These are phyloP conservation scores for Oedothorax gibbosus DNA, from an alignment of 1,140 invertebrate species.

Conservation along the genomic window DNA sequence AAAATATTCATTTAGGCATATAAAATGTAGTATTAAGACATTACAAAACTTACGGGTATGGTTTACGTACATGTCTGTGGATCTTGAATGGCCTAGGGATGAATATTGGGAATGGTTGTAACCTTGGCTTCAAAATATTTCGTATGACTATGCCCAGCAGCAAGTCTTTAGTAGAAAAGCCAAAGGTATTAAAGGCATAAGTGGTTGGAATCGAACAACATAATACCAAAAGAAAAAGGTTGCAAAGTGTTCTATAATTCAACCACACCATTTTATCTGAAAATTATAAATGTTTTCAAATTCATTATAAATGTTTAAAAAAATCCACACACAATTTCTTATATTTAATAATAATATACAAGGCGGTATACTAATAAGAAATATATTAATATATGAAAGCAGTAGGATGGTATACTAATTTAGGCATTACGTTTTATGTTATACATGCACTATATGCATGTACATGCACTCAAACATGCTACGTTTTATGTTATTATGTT, in stretches of 20 bases:
- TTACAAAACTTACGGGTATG: slow-evolving; percentile 41
- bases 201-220: slow-evolving; percentile 3
- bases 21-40: too few species aligned
- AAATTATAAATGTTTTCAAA: slow-evolving; percentile 1
- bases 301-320: background rate
- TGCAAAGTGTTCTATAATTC: background rate
- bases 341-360: too few species aligned
- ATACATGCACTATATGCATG: too few species aligned
- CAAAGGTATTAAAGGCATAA: background rate
- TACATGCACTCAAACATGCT: too few species aligned
- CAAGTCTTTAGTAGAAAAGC: slow-evolving; percentile 4
- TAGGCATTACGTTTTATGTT: too few species aligned
- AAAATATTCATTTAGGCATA: too few species aligned
- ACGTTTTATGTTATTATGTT: too few species aligned
- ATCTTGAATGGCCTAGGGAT: slow-evolving; percentile 16
- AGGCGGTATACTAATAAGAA: too few species aligned
- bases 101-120: slow-evolving; percentile 37
- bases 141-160: slow-evolving; percentile 12
- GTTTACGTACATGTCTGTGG: slow-evolving; percentile 26
- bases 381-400: too few species aligned
- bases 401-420: too few species aligned
- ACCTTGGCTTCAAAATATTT: slow-evolving; percentile 25
- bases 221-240: background rate
- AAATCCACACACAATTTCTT: too few species aligned
- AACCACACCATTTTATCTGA: slow-evolving; percentile 5